phyloP scores from a whole-genome alignment of 2,797 vertebrate species.

The Siniperca obscura region DNA sequence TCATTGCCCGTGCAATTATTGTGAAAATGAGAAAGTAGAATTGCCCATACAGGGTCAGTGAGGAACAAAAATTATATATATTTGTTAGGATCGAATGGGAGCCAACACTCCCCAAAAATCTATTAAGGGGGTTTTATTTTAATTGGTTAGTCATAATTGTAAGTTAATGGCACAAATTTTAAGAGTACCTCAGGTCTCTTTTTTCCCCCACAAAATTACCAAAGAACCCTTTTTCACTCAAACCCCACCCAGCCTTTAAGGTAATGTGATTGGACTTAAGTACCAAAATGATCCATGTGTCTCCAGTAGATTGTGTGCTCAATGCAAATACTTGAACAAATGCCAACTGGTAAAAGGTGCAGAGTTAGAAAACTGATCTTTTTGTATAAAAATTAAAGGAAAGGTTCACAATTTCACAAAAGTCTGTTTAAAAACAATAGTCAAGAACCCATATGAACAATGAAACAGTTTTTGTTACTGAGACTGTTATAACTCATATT shows the following conservation, averaged over 20 bases:
- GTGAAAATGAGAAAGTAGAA: constrained; percentile 48
- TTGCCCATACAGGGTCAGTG: constrained; percentile 36
- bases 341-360: too few relatives aligned
- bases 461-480: too few relatives aligned
- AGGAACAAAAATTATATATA: constrained; percentile 26
- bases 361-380: too few relatives aligned
- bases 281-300: neutral
- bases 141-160: constrained; percentile 26
- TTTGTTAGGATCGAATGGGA: constrained; percentile 19
- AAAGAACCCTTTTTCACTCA: neutral
- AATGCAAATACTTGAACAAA: too few relatives aligned
- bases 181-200: neutral
- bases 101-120: constrained; percentile 4
- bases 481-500: too few relatives aligned
- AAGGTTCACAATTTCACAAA: too few relatives aligned
- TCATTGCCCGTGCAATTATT: constrained; percentile 41
- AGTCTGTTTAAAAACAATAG: too few relatives aligned
- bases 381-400: too few relatives aligned
- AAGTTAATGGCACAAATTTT: constrained; percentile 22
- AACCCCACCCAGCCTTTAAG: neutral
- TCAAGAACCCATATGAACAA: too few relatives aligned
- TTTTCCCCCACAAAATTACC: constrained; percentile 3
- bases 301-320: neutral
- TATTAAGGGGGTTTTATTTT: constrained; percentile 32
- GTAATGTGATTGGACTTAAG: constrained; percentile 5